Evolutionary conservation across 2,797 vertebrate species (phyloP).

Genomic region (Sebastes nivosus): DNA sequence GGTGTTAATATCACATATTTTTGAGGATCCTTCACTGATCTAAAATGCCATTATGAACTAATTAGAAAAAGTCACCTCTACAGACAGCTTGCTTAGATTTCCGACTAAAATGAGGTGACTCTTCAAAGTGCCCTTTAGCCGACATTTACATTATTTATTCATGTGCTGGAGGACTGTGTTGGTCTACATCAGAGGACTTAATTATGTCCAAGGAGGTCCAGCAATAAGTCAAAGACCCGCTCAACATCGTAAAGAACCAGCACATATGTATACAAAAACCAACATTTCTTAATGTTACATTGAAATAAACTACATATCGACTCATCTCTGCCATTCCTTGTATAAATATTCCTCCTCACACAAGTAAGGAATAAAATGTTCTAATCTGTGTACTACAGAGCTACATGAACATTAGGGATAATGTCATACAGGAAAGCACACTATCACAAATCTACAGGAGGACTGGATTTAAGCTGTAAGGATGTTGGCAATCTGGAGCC

Average conservation of each 20-base stretch:
- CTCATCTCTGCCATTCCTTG: neutral
- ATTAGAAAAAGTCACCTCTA: slow-evolving; percentile 9
- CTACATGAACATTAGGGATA: neutral
- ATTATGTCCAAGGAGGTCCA: slow-evolving; percentile 38
- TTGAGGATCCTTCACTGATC: neutral
- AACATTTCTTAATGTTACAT: neutral
- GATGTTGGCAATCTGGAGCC: neutral
- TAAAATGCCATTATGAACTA: neutral
- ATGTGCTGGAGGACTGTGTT: slow-evolving; percentile 39
- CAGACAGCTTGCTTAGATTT: neutral
- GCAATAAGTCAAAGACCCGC: slow-evolving; percentile 10
- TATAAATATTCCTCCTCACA: neutral
- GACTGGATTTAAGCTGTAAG: neutral
- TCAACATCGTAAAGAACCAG: neutral
- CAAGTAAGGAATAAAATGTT: neutral
- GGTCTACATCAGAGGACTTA: slow-evolving; percentile 53
- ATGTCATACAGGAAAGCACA: neutral
- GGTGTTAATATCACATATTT: neutral
- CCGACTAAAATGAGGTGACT: slow-evolving; percentile 22
- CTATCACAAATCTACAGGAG: neutral
- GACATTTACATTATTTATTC: slow-evolving; percentile 64
- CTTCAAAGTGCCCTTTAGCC: slow-evolving; percentile 54
- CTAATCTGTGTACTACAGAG: neutral
- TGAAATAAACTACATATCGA: neutral
- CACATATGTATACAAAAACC: neutral